phyloP scores from a whole-genome alignment of 2,797 vertebrate genomes.

The Streptopelia turtur region DNA sequence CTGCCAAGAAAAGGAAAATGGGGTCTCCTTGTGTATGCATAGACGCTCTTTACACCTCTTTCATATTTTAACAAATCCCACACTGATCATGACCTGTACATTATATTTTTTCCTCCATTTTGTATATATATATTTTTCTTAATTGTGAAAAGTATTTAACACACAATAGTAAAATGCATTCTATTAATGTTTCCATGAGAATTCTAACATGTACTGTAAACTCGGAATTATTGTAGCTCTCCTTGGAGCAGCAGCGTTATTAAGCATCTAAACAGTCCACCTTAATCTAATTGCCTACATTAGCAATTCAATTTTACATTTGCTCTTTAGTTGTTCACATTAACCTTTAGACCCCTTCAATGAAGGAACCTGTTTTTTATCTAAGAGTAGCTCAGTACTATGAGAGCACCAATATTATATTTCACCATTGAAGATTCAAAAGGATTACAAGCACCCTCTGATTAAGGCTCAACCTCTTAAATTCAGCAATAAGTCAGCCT shows the following conservation, averaged over 20 bases:
- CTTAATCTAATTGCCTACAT: neutral
- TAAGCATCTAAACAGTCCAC: neutral
- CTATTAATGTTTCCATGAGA: neutral
- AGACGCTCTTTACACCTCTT: neutral
- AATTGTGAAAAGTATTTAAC: neutral
- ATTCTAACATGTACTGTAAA: neutral
- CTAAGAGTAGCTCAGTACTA: neutral
- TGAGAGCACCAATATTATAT: neutral
- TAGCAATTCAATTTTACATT: constrained; percentile 17
- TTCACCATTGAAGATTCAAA: neutral
- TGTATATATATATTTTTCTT: neutral
- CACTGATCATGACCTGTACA: neutral
- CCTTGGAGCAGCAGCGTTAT: neutral
- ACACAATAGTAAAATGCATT: neutral
- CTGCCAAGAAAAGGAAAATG: neutral
- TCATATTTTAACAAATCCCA: neutral
- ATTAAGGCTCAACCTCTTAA: neutral
- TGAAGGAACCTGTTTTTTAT: neutral
- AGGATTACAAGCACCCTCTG: neutral
- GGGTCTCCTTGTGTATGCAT: neutral
- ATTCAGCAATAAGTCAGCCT: neutral
- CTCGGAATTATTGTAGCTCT: neutral
- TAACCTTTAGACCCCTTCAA: constrained; percentile 25
- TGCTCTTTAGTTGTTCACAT: neutral
- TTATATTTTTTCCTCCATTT: too few relatives aligned